Base-by-base conservation (phyloP, 2,113 vertebrate genomes). In the Amphiprion ocellaris region DNA sequence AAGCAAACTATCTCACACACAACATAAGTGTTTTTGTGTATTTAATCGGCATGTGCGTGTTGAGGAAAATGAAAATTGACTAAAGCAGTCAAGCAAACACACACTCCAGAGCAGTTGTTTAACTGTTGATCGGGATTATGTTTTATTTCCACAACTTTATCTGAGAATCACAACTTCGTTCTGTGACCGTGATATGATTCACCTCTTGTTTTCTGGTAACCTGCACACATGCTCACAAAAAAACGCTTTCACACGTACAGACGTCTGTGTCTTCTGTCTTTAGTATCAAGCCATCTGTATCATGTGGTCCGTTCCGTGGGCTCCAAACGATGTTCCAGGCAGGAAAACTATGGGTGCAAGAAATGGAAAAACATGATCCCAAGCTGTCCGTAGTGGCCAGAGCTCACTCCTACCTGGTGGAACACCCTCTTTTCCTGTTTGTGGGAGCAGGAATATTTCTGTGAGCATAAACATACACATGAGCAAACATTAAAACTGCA, bases 231-330 rank as follows among this genome's bases (percentile, higher is more conserved):
- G 58, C n/a, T 47, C 5, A 0, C 33, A 37, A 37, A 37, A 21
- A 37, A 37, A 44, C 39, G 26, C 21, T 66, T 59, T 37, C 7
- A 37, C 47, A 49, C 47, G 17, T 17, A 5, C 47, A 17, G 15
- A 37, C 17, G n/a, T 62, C 33, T 21, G 28, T 37, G 16, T 64
- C 23, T 24, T 64, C 24, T 55, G 23, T 73, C 50, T 39, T n/a
- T 90, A 99, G 98, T 50, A 94, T 96, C 65, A 92, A 2, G 5
- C 98, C 98, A 0, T 99, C 97, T 0, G 4, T 50, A 2, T 87
- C 26, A 0, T 99, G 98, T 0, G 98, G 98, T 0, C 97, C 98
- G 0, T 99, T 99, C 89, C 96, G 87, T 0, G 91, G 69, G 0
- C 90, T 96, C 54, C 68, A 85, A 41, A 96, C 93, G 5, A 98